Base-by-base conservation (phyloP, 2,888 invertebrate genomes). In the Dioctria rufipes region DNA sequence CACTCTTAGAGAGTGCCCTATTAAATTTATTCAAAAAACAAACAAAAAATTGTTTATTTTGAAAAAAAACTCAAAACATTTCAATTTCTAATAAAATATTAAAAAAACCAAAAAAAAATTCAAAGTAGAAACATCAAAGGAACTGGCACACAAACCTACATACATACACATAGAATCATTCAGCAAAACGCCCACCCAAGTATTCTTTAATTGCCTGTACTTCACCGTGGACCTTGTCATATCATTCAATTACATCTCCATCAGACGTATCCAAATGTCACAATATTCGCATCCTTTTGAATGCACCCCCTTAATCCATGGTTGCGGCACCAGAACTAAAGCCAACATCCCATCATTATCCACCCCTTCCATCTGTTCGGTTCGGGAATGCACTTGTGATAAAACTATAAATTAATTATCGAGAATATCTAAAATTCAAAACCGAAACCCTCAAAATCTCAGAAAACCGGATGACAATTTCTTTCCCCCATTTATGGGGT, bases 361-460 rank as follows among this genome's bases (percentile, higher is more conserved):
- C 66, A 69, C 79, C 79, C 61, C 37, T 61, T 79, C 69, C 79
- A 79, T 79, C 79, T 79, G 79, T 25, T 69, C 37, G 77, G 8
- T 39, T 58, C 37, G 77, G 25, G 37, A 25, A 65, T 80, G 65
- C 73, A 65, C 65, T 73, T 75, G 73, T 42, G 71, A 80, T 73
- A 80, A 80, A 80, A 80, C 73, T 80, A 54, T 65, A 80, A 80
- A 80, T 80, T 80, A 80, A 80, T 80, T 80, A 80, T 73, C 65
- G 61, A 43, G 43, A 11, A 11, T 42, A 71, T 71, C 67, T 67
- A 58, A 25, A 25, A 25, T 25, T 25, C 25, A 60, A 60, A 67
- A 46, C 63, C 77, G 77, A 63, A 77, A 63, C 77, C 78, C 78
- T 78, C 8, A 66, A 78, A 77, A 63, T 61, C 39, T n/a, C 13